Evolutionary conservation across 2,113 vertebrate species (phyloP), one percentile per base, ranked within the genome.

Genomic region (Kryptolebias marmoratus): DNA sequence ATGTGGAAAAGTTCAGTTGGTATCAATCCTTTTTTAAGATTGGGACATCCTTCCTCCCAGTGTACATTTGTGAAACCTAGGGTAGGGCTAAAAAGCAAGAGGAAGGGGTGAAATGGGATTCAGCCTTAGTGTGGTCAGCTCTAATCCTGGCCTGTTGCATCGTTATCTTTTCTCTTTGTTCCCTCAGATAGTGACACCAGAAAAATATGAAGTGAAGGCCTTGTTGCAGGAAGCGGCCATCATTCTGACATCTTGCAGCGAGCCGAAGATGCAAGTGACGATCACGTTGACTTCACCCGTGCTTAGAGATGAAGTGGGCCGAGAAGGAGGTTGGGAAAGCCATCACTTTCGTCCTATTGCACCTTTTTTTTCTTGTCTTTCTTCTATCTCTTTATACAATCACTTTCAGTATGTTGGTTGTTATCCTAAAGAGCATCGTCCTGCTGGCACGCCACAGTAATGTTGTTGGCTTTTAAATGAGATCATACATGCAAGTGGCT

Each of bases 191-290:
- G 96, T 98, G 80, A 96, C 97, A 64, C 95, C 96, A 68, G 97
- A 99, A 87, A 98, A 98, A 86, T 99, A 99, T 0, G 97, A 99
- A 86, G 96, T 99, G 67, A 96, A 95, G 48, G 96, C 95, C 76
- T 97, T 95, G n/a, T 32, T 95, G 22, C 88, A 96, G 84, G 97
- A 99, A 89, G 95, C 96, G 4, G 95, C 97, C 69, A 97, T 99
- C 88, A 92, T 99, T 90, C 93, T 99, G 89, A 96, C 94, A 58
- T 98, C 98, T 0, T 90, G 93, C 71, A 89, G 95, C 69, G 98
- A 99, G 81, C 96, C 97, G 71, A 98, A 97, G 96, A 99, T 99
- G 97, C 95, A 96, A 95, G 98, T 99, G 87, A 98, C 96, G 39
- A 97, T 99, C 92, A 98, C 97, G 1, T 86, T 99, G 91, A 99